These are phyloP conservation scores for Leucophora obtusa DNA, from an alignment of 2,888 invertebrate genomes.

Conservation along the genomic window DNA sequence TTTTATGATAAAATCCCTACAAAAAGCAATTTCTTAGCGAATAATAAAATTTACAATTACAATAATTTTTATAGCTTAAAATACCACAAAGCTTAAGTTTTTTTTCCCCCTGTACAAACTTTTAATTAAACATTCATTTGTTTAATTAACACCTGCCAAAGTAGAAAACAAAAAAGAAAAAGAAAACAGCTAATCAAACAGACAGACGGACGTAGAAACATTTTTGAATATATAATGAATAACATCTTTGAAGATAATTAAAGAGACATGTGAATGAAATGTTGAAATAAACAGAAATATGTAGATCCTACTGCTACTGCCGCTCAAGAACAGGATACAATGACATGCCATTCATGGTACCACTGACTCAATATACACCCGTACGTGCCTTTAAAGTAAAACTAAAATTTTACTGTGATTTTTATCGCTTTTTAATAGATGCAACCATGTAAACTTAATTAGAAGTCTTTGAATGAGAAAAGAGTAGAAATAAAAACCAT, in stretches of 20 bases:
- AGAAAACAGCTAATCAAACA: background rate
- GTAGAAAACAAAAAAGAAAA: background rate
- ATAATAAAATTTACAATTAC: constrained; percentile 14
- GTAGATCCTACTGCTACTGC: constrained; percentile 28
- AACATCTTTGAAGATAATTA: constrained; percentile 56
- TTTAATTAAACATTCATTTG: constrained; percentile 55
- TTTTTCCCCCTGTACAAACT: background rate
- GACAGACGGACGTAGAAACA: background rate
- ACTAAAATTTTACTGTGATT: constrained; percentile 44
- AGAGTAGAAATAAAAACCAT: background rate
- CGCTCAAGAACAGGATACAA: constrained; percentile 44
- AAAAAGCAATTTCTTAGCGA: background rate
- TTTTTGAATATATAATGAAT: constrained; percentile 17
- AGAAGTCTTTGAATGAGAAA: constrained; percentile 39
- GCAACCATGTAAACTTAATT: constrained; percentile 58
- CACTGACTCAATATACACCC: background rate
- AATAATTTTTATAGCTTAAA: constrained; percentile 17
- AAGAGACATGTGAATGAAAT: constrained; percentile 58
- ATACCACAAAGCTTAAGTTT: background rate
- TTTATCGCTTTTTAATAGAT: constrained; percentile 52
- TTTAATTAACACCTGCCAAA: constrained; percentile 62
- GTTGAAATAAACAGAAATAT: constrained; percentile 14
- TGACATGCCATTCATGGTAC: constrained; percentile 30
- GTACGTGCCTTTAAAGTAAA: background rate
- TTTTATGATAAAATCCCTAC: background rate